These are phyloP conservation scores for Therioaphis trifolii DNA, from an alignment of 2,888 invertebrate genomes.

Conservation along the genomic window DNA sequence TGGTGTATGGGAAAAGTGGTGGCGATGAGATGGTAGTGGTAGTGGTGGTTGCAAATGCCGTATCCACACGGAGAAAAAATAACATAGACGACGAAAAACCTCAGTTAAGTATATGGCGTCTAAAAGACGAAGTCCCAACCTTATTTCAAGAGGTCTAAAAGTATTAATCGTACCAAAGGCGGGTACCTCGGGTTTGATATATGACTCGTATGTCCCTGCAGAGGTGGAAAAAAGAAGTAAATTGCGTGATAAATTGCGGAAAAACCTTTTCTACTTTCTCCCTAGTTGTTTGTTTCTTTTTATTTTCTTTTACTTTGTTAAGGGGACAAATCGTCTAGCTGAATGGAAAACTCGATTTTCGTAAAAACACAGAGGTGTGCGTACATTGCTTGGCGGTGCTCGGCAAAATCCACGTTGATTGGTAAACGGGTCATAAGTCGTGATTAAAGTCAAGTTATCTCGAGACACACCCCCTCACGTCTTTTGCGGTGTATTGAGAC, in stretches of 20 bases:
- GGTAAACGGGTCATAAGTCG: conserved; percentile 62
- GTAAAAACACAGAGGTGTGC: conserved; percentile 44
- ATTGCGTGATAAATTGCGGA: conserved; percentile 59
- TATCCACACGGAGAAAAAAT: neutral
- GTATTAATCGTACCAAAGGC: conserved; percentile 60
- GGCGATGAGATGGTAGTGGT: neutral
- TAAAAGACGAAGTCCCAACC: conserved; percentile 55
- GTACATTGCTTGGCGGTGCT: neutral
- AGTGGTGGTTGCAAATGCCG: neutral
- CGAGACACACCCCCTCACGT: conserved; percentile 40
- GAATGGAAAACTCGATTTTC: conserved; percentile 35
- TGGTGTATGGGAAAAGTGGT: neutral
- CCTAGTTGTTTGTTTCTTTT: conserved; percentile 29
- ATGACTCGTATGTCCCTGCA: conserved; percentile 39
- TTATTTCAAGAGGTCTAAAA: conserved; percentile 48
- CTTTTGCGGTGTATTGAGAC: conserved; percentile 56
- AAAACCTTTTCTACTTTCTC: conserved; percentile 37
- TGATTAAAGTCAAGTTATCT: conserved; percentile 62
- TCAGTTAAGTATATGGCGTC: conserved; percentile 57
- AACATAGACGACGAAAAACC: conserved; percentile 38
- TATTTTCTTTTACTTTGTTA: conserved; percentile 39
- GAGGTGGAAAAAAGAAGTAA: conserved; percentile 60
- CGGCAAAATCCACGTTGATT: conserved; percentile 59
- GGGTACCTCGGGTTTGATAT: conserved; percentile 58
- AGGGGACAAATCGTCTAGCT: conserved; percentile 50